These are phyloP conservation scores for Pachydiplax longipennis DNA, from an alignment of 2,888 invertebrate species.

Conservation along the genomic window DNA sequence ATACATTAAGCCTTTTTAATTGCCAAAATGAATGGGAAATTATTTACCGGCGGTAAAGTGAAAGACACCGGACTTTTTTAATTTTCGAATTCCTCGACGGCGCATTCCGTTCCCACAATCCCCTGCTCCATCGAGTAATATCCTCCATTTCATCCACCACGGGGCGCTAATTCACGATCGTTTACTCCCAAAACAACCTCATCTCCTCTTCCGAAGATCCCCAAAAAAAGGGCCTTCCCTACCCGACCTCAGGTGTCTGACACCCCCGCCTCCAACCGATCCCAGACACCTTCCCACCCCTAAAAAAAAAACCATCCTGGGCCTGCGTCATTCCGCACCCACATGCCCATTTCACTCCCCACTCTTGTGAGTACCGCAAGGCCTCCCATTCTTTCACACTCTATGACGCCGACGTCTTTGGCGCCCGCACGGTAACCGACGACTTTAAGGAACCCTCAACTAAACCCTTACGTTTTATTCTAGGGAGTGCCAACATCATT, in stretches of 20 bases:
- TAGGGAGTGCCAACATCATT: background rate
- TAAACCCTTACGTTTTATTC: background rate
- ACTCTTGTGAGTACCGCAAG: background rate
- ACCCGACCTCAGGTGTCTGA: background rate
- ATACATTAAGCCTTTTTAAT: background rate
- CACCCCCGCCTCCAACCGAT: background rate
- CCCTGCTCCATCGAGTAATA: background rate
- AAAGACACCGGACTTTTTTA: background rate
- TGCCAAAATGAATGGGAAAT: background rate
- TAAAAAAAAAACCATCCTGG: no score
- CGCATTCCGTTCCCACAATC: background rate
- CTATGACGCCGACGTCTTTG: background rate
- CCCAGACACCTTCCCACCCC: background rate
- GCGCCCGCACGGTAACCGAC: background rate
- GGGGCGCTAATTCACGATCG: conserved; percentile 39
- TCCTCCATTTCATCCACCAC: conserved; percentile 20
- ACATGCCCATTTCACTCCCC: background rate
- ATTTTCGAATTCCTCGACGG: background rate
- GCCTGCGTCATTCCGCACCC: background rate
- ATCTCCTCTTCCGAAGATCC: background rate
- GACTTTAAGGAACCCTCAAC: background rate
- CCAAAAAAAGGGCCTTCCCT: background rate
- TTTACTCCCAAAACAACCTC: conserved; percentile 19
- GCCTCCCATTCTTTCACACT: background rate
- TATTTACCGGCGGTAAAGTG: background rate